Percentiles rank a stretch among this genome's conserved stretches.
Conservation (phyloP, 1,140 invertebrate species). For the Elymnias hypermnestra region DNA sequence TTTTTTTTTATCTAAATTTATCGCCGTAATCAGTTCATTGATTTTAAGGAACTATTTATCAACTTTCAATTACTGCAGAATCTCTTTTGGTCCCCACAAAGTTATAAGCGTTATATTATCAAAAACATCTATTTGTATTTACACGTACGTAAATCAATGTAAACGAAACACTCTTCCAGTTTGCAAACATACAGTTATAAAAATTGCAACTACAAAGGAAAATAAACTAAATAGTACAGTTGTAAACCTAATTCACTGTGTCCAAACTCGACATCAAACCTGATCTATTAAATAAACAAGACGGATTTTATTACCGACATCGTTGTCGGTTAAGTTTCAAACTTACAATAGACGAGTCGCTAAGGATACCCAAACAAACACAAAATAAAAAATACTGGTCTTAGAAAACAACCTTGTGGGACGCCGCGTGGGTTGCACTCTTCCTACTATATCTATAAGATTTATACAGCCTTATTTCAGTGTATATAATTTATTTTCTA, state of each 20-base stretch:
- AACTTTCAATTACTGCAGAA: no score
- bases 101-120: no score
- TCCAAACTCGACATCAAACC: not conserved
- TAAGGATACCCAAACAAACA: slow-evolving; percentile 19
- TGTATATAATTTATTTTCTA: slow-evolving; percentile 1
- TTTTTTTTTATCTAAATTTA: no score
- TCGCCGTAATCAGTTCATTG: no score
- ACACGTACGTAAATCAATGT: not conserved
- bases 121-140: no score
- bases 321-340: slow-evolving; percentile 15
- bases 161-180: not conserved
- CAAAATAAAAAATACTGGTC: slow-evolving; percentile 27
- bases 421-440: slow-evolving; percentile 32
- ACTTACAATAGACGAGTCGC: slow-evolving; percentile 4
- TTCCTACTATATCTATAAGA: slow-evolving; percentile 21
- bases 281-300: slow-evolving; percentile 1
- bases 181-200: not conserved
- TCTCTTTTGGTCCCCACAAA: no score
- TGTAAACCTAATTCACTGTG: not conserved
- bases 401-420: slow-evolving; percentile 33
- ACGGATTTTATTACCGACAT: slow-evolving; percentile 17
- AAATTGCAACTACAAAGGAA: not conserved
- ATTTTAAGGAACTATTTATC: no score
- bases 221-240: not conserved
- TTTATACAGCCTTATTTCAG: slow-evolving; percentile 21